Conservation (phyloP, 2,888 invertebrate species). For the Tetropium fuscum region DNA sequence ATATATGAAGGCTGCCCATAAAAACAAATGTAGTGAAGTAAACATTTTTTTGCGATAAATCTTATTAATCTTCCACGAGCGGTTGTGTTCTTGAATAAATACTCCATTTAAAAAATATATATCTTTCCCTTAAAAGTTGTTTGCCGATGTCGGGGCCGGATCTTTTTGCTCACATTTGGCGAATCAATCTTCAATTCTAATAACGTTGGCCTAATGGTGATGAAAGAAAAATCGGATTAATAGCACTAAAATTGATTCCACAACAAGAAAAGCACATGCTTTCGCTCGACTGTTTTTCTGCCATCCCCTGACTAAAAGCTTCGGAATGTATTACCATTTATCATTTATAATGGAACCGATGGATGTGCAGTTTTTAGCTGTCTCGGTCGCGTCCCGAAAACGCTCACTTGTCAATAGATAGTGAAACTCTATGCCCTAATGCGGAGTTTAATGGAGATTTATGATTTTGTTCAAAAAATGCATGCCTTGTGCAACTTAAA, state of each 20-base stretch:
- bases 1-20: no score
- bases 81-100: conserved; percentile 1
- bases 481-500: no score
- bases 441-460: conserved; percentile 11
- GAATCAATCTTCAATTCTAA: conserved; percentile 30
- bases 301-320: conserved; percentile 49
- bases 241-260: conserved; percentile 50
- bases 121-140: conserved; percentile 4
- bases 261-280: conserved; percentile 53
- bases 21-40: no score
- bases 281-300: conserved; percentile 47
- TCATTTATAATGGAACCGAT: conserved; percentile 53
- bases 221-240: conserved; percentile 43
- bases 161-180: conserved; percentile 7
- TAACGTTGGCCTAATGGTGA: conserved; percentile 35
- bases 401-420: conserved; percentile 7
- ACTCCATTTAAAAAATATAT: conserved; percentile 8
- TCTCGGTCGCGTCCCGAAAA: conserved; percentile 36
- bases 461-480: no score
- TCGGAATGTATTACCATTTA: conserved; percentile 52
- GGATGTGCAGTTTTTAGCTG: conserved; percentile 51
- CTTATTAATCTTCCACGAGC: no score
- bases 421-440: conserved; percentile 2
- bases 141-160: conserved; percentile 4
- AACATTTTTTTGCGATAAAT: no score